Percentiles rank a stretch among this genome's conserved stretches.
These are phyloP conservation scores for Labroides dimidiatus DNA, from an alignment of 2,797 vertebrate genomes.

Conservation along the genomic window DNA sequence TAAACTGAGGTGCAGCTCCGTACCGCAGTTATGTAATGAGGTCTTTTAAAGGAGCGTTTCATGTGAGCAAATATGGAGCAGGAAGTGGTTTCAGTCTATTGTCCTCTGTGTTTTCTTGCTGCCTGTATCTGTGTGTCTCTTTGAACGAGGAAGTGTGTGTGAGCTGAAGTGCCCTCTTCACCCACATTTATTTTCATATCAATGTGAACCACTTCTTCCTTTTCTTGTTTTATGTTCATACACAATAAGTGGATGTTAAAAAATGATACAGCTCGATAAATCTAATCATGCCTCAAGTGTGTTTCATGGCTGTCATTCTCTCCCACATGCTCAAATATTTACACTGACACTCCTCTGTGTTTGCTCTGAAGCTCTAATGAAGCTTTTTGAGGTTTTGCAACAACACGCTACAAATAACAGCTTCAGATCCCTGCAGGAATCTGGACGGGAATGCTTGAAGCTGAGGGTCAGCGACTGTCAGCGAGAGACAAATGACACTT, in stretches of 20 bases:
- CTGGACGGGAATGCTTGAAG: constrained; percentile 7
- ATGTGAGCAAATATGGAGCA: background rate
- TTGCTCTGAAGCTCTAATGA: constrained; percentile 19
- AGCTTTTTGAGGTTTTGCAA: constrained; percentile 14
- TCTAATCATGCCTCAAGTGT: too few relatives aligned
- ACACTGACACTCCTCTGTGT: constrained; percentile 9
- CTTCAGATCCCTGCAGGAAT: constrained; percentile 36
- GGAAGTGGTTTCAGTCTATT: constrained; percentile 24
- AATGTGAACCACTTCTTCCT: background rate
- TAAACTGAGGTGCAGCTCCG: background rate
- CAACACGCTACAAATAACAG: constrained; percentile 29
- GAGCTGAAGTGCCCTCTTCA: background rate
- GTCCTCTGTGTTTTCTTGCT: background rate
- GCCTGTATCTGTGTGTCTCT: background rate
- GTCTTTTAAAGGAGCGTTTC: background rate
- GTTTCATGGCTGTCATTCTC: background rate
- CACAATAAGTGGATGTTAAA: background rate
- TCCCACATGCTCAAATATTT: background rate
- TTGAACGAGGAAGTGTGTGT: background rate
- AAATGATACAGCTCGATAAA: too few relatives aligned
- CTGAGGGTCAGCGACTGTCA: constrained; percentile 10
- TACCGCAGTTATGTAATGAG: background rate
- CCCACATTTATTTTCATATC: background rate
- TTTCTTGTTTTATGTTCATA: background rate
- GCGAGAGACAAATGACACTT: constrained; percentile 10